phyloP scores from a whole-genome alignment of 2,797 vertebrate species.

The Myotis myotis region DNA sequence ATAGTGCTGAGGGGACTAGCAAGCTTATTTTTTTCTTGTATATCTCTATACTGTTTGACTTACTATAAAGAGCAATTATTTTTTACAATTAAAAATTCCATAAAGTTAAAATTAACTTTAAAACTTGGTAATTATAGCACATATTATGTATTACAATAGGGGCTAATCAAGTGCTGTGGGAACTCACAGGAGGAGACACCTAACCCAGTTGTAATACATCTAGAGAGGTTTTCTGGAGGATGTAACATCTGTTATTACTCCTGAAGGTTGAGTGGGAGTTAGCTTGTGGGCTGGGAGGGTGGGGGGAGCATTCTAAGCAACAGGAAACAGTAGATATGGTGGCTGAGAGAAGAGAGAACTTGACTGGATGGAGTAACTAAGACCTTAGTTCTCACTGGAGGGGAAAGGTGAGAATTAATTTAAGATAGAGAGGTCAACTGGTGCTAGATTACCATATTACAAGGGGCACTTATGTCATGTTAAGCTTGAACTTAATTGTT shows the following conservation, averaged over 20 bases:
- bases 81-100: slow-evolving; percentile 55
- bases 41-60: background rate
- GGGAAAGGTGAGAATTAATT: background rate
- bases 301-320: background rate
- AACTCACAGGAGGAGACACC: background rate
- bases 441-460: background rate
- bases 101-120: background rate
- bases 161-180: background rate
- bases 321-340: background rate
- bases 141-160: background rate
- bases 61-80: slow-evolving; percentile 25
- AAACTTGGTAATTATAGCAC: background rate
- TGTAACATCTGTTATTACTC: background rate
- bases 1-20: background rate
- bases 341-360: background rate
- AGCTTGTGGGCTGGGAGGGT: background rate
- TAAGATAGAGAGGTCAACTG: background rate
- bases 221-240: background rate
- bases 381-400: background rate
- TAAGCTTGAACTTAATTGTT: background rate
- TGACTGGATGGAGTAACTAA: background rate
- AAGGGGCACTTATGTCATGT: background rate
- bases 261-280: background rate
- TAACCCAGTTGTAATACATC: background rate
- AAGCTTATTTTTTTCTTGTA: background rate